These are phyloP conservation scores for Campoletis sonorensis DNA, from an alignment of 1,140 invertebrate species.

Conservation along the genomic window DNA sequence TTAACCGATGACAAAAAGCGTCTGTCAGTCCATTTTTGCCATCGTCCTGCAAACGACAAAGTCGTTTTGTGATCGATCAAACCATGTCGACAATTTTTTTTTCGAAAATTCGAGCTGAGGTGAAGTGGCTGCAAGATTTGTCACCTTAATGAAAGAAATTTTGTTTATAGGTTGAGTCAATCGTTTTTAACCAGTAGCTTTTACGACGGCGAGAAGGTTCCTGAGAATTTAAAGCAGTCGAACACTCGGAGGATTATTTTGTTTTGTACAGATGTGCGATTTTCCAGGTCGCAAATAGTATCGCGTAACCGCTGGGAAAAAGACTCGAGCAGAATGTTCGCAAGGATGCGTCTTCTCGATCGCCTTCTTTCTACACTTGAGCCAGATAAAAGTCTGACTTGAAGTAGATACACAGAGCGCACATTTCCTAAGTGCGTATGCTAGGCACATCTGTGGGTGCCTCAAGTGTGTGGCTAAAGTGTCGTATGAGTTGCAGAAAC, in stretches of 20 bases:
- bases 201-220: too few relatives aligned
- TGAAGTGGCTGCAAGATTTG: too few relatives aligned
- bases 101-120: too few relatives aligned
- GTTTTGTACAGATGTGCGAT: constrained; percentile 13
- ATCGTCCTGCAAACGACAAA: too few relatives aligned
- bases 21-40: too few relatives aligned
- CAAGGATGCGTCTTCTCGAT: not conserved
- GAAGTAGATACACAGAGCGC: not conserved
- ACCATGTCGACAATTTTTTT: too few relatives aligned
- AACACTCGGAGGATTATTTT: not conserved
- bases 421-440: not conserved
- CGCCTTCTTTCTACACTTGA: not conserved
- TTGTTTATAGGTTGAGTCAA: too few relatives aligned
- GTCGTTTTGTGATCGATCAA: too few relatives aligned
- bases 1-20: too few relatives aligned
- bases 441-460: not conserved
- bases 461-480: constrained; percentile 31
- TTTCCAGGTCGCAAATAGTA: constrained; percentile 4
- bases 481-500: constrained; percentile 23
- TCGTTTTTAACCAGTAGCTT: too few relatives aligned
- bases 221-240: not conserved
- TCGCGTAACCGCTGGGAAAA: not conserved
- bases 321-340: constrained; percentile 6
- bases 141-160: not conserved
- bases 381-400: not conserved